These are phyloP conservation scores for Drosophila bipectinata DNA, from an alignment of 1,140 invertebrate genomes.

Conservation along the genomic window DNA sequence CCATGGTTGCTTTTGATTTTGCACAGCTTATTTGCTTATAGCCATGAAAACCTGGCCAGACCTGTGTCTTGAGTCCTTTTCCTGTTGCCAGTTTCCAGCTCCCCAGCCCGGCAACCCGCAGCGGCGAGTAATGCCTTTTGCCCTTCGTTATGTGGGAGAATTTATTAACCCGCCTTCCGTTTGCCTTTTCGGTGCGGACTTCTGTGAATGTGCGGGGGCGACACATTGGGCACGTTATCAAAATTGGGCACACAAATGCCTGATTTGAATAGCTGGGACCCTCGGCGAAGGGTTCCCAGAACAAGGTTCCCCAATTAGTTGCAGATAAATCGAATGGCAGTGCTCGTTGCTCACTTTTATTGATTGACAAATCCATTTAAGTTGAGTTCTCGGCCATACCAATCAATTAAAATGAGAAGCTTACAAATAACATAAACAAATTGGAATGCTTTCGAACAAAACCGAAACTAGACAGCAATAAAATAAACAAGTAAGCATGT, in stretches of 20 bases:
- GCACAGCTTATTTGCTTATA: slow-evolving; percentile 77
- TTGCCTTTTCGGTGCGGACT: slow-evolving; percentile 2
- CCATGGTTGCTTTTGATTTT: slow-evolving; percentile 68
- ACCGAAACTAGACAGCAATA: not conserved
- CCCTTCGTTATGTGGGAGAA: slow-evolving; percentile 57
- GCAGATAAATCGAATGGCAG: slow-evolving; percentile 38
- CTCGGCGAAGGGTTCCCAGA: not conserved
- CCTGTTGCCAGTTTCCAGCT: slow-evolving; percentile 20
- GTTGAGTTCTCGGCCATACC: slow-evolving; percentile 21
- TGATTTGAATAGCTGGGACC: slow-evolving; percentile 66
- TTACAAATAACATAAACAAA: not conserved
- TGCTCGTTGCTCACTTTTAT: not conserved
- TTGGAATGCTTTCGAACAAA: not conserved
- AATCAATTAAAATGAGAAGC: slow-evolving; percentile 5
- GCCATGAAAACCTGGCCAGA: slow-evolving; percentile 61
- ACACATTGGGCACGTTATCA: slow-evolving; percentile 72
- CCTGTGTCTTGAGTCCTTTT: slow-evolving; percentile 29
- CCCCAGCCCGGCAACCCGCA: not conserved
- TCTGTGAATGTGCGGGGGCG: slow-evolving; percentile 27
- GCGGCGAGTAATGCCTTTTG: slow-evolving; percentile 22
- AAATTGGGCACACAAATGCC: slow-evolving; percentile 62
- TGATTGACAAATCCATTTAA: slow-evolving; percentile 45
- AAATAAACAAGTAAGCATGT: not conserved
- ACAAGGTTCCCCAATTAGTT: slow-evolving; percentile 45
- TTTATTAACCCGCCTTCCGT: slow-evolving; percentile 71